Evolutionary conservation across 2,113 vertebrate genomes (phyloP).

Genomic region (Ranitomeya variabilis): DNA sequence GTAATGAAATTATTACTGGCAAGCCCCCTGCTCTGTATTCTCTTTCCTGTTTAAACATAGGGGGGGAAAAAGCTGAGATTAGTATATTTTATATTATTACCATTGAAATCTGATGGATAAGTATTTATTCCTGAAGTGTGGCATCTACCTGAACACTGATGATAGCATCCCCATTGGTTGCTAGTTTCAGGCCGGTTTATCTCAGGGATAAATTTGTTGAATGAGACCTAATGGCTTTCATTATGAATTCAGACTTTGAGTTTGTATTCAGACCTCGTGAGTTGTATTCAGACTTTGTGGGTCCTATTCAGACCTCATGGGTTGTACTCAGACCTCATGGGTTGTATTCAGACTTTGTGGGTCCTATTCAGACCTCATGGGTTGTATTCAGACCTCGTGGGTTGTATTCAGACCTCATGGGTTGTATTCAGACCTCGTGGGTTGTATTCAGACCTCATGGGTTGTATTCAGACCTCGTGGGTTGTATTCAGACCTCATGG

Average conservation of each 20-base stretch:
- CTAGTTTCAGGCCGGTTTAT: background rate
- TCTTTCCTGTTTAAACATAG: background rate
- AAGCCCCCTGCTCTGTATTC: background rate
- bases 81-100: background rate
- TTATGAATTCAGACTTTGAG: too few relatives aligned
- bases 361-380: too few relatives aligned
- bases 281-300: too few relatives aligned
- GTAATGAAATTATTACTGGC: slow-evolving; percentile 20
- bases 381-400: too few relatives aligned
- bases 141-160: background rate
- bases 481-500: background rate
- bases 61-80: background rate
- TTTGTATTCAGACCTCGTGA: too few relatives aligned
- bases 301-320: too few relatives aligned
- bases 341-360: too few relatives aligned
- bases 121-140: background rate
- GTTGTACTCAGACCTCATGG: too few relatives aligned
- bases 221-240: background rate
- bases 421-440: background rate
- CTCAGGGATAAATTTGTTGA: background rate
- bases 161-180: background rate
- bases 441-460: too few relatives aligned
- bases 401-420: background rate
- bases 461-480: background rate
- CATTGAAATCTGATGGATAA: background rate